These are phyloP conservation scores for Probaryconus sp. DNA, from an alignment of 1,140 invertebrate species.

Conservation along the genomic window DNA sequence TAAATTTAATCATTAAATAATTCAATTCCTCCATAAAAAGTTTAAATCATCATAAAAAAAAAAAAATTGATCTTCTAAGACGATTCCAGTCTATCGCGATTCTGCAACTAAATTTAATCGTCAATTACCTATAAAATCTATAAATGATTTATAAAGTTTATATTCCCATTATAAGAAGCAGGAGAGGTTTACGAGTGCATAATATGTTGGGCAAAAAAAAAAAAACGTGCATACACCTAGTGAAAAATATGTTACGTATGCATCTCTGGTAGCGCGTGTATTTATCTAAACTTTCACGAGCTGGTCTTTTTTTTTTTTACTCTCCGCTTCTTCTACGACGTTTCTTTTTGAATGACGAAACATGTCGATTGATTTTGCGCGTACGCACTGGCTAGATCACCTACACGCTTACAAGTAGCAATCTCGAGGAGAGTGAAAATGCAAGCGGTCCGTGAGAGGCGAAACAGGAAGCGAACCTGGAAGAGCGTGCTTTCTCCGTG, in stretches of 20 bases:
- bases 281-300: slow-evolving; percentile 63
- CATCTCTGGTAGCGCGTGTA: background rate
- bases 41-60: too few species aligned
- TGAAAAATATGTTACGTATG: slow-evolving; percentile 29
- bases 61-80: too few species aligned
- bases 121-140: too few species aligned
- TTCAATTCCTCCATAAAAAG: slow-evolving; percentile 1
- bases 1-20: slow-evolving; percentile 66
- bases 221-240: too few species aligned
- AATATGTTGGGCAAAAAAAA: background rate
- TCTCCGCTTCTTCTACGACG: background rate
- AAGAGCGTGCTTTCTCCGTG: slow-evolving; percentile 45
- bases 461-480: slow-evolving; percentile 63
- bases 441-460: slow-evolving; percentile 25
- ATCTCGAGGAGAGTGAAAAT: slow-evolving; percentile 50
- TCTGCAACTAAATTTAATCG: too few species aligned
- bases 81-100: too few species aligned
- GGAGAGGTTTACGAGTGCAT: too few species aligned
- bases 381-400: background rate
- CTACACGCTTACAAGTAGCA: slow-evolving; percentile 15
- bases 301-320: slow-evolving; percentile 44
- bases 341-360: slow-evolving; percentile 40
- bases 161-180: too few species aligned
- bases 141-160: too few species aligned
- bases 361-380: slow-evolving; percentile 4